A percentile compares a stretch with the other conserved stretches of the same genome.
Conservation (phyloP, 2,888 invertebrate species). For the Sepiola atlantica region DNA sequence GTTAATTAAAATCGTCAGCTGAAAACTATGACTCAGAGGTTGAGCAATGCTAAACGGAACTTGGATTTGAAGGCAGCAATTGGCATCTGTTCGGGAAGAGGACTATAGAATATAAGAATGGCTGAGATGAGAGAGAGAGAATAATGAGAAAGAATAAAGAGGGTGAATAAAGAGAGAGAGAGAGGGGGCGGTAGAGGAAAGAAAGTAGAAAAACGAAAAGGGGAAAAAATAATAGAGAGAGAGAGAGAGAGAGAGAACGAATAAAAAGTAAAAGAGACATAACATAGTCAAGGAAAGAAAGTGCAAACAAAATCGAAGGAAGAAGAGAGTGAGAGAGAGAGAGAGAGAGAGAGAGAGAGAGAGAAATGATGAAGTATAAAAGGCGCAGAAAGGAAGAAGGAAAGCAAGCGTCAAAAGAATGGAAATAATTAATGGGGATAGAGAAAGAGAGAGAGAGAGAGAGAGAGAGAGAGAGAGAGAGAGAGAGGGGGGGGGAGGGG, state of each 20-base stretch:
- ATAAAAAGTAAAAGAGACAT: background rate
- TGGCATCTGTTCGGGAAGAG: background rate
- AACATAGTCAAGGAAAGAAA: background rate
- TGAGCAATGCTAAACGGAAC: constrained; percentile 22
- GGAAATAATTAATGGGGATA: too few species aligned
- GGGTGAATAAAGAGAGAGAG: too few species aligned
- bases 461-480: too few species aligned
- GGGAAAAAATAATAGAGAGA: too few species aligned
- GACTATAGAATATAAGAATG: background rate
- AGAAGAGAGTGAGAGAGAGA: background rate
- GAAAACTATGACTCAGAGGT: background rate
- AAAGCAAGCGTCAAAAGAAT: too few species aligned
- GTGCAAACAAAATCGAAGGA: background rate
- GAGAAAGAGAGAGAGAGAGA: too few species aligned
- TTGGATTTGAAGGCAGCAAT: background rate
- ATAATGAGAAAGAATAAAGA: too few species aligned
- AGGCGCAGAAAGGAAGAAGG: too few species aligned
- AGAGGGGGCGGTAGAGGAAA: background rate
- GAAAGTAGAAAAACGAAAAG: too few species aligned
- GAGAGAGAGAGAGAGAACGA: background rate
- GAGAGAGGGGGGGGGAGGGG: too few species aligned
- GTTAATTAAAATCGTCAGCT: constrained; percentile 10
- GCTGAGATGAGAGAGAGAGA: background rate
- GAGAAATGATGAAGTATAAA: too few species aligned
- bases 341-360: background rate